Evolutionary conservation across 2,888 invertebrate species (phyloP).

Genomic region (Prosopocoilus inquinatus): DNA sequence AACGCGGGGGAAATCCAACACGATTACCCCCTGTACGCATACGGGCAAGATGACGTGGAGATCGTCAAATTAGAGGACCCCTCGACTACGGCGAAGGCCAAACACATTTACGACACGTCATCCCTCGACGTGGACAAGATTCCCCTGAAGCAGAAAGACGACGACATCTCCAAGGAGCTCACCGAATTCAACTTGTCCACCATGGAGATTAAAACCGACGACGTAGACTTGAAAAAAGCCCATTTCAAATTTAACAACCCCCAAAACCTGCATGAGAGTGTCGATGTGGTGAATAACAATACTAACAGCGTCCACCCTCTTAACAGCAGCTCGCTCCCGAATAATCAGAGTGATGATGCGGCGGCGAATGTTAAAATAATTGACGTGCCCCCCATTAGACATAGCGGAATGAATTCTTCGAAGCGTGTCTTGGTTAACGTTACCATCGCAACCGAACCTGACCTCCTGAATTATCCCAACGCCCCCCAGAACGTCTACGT

Average conservation of each 20-base stretch:
- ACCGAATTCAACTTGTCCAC: constrained; percentile 41
- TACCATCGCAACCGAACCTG: constrained; percentile 73
- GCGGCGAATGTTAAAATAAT: constrained; percentile 40
- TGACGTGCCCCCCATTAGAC: constrained; percentile 40
- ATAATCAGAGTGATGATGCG: constrained; percentile 15
- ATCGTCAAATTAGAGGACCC: constrained; percentile 49
- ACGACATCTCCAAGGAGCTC: constrained; percentile 39
- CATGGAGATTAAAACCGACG: constrained; percentile 5
- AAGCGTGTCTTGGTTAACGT: constrained; percentile 78
- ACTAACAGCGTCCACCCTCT: constrained; percentile 28
- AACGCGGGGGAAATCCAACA: constrained; percentile 46
- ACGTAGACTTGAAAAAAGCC: constrained; percentile 32
- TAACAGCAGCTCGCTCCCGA: neutral
- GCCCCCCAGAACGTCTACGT: constrained; percentile 70
- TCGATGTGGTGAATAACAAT: constrained; percentile 27
- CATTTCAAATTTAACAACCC: constrained; percentile 15
- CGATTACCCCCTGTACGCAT: constrained; percentile 48
- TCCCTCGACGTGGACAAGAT: constrained; percentile 8
- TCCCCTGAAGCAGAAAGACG: constrained; percentile 2
- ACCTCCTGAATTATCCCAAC: constrained; percentile 48
- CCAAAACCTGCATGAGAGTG: constrained; percentile 25
- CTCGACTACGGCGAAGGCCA: constrained; percentile 34
- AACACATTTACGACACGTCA: constrained; percentile 32
- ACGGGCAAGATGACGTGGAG: constrained; percentile 51
- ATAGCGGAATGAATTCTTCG: constrained; percentile 45